Conservation (phyloP, 2,113 vertebrate species). For the Chlorodrepanis virens region DNA sequence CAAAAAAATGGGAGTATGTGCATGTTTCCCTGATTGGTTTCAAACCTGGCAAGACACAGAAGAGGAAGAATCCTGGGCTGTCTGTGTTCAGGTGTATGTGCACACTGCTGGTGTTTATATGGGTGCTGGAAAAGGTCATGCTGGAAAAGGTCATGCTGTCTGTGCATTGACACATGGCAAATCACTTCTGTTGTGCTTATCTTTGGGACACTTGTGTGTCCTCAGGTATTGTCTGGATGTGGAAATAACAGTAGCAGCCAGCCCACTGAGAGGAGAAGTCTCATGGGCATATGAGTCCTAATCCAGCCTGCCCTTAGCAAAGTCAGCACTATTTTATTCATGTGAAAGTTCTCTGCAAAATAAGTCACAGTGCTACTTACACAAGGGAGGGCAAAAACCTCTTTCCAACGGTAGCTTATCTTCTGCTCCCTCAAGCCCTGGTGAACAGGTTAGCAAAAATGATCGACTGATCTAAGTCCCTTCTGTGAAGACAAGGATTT, state of each 20-base stretch:
- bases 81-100: not conserved
- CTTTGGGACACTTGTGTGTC: rapidly evolving
- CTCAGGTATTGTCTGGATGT: not conserved
- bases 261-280: not conserved
- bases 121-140: not conserved
- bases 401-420: not conserved
- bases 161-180: not conserved
- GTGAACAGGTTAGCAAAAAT: not conserved
- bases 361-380: not conserved
- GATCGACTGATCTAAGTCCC: not conserved
- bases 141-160: not conserved
- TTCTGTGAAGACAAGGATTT: not conserved
- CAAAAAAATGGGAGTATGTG: not conserved
- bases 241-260: not conserved
- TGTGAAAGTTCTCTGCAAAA: not conserved
- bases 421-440: not conserved
- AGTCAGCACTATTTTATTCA: not conserved
- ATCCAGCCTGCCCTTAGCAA: not conserved
- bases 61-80: not conserved
- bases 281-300: not conserved
- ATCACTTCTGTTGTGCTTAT: rapidly evolving
- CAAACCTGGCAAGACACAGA: not conserved
- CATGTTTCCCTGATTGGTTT: not conserved
- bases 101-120: not conserved
- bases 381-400: not conserved